A percentile compares a stretch with the other conserved stretches of the same genome.
Conservation (phyloP, 2,888 invertebrate species). For the Acronicta aceris region DNA sequence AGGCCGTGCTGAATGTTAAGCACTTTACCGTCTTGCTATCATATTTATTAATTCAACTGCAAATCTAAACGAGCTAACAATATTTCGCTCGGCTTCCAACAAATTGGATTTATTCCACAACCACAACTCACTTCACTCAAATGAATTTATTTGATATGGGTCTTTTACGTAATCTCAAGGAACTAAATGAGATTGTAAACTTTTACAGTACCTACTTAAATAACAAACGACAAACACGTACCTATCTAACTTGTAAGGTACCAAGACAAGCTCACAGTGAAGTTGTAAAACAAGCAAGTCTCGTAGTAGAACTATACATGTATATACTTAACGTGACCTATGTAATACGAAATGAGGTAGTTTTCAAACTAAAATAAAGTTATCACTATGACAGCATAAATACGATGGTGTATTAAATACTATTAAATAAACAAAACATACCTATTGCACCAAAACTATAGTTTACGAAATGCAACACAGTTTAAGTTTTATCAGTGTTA, state of each 20-base stretch:
- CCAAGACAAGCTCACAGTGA: slow-evolving; percentile 37
- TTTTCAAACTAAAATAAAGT: slow-evolving; percentile 24
- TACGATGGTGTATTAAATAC: background rate
- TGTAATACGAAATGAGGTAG: slow-evolving; percentile 23
- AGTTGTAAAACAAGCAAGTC: slow-evolving; percentile 48
- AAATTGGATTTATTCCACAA: slow-evolving; percentile 27
- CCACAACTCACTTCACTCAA: slow-evolving; percentile 19
- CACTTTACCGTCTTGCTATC: slow-evolving; percentile 68
- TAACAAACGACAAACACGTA: slow-evolving; percentile 36
- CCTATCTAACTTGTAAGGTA: slow-evolving; percentile 49
- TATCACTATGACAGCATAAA: background rate
- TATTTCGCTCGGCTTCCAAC: slow-evolving; percentile 20
- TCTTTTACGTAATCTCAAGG: slow-evolving; percentile 31
- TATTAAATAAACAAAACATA: too few species aligned
- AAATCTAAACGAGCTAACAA: slow-evolving; percentile 48
- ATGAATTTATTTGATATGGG: slow-evolving; percentile 17
- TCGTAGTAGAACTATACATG: slow-evolving; percentile 37
- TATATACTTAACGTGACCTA: slow-evolving; percentile 15
- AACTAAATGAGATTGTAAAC: slow-evolving; percentile 47
- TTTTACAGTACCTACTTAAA: slow-evolving; percentile 40
- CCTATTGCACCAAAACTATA: too few species aligned
- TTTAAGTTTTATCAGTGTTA: background rate
- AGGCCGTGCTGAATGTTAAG: slow-evolving; percentile 80
- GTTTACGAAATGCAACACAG: background rate
- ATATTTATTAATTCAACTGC: slow-evolving; percentile 57